Evolutionary conservation across 2,113 vertebrate genomes (phyloP), one percentile per base, ranked within the genome.

Genomic region (Illadopsis cleaveri): DNA sequence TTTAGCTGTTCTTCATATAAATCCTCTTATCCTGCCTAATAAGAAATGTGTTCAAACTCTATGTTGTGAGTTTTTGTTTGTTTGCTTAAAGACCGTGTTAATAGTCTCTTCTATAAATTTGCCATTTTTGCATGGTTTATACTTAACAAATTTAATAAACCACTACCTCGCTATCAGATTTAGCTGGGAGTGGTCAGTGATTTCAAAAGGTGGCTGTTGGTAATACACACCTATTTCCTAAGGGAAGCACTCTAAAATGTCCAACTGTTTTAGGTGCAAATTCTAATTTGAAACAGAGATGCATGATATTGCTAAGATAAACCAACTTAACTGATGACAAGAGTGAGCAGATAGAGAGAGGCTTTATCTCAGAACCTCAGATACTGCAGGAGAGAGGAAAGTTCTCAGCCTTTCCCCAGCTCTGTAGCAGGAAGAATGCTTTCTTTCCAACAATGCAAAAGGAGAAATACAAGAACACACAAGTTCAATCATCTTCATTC

Each of bases 251-350:
- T n/a, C 44, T 44, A 37, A 76, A 90, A 68, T 24, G 15, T 38
- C 27, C 0, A 0, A 27, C 10, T 79, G 20, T 5, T 92, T 50
- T 20, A 53, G 31, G 25, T 35, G 5, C 6, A 50, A 51, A 47
- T 51, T 72, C 21, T 64, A 47, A 87, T 38, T 54, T 75, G 21
- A 87, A 60, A 9, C 11, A 82, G 21, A 48, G 40, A 60, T 58
- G 35, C 6, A 22, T 53, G 5, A 31, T 64, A 85, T 21, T 45
- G 16, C 5, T 48, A 54, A 54, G 21, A 77, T 19, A 60, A 89
- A 61, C 9, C 58, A 62, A 73, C 35, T 33, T 27, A 78, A 57
- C 17, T 42, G 42, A 66, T 37, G 9, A 19, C 12, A 72, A 40
- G 31, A 62, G 20, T 33, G 13, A 72, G 21, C 27, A 86, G 35